Percentiles rank a stretch among this genome's conserved stretches.
These are phyloP conservation scores for Shargacucullia verbasci DNA, from an alignment of 2,888 invertebrate species.

Conservation along the genomic window DNA sequence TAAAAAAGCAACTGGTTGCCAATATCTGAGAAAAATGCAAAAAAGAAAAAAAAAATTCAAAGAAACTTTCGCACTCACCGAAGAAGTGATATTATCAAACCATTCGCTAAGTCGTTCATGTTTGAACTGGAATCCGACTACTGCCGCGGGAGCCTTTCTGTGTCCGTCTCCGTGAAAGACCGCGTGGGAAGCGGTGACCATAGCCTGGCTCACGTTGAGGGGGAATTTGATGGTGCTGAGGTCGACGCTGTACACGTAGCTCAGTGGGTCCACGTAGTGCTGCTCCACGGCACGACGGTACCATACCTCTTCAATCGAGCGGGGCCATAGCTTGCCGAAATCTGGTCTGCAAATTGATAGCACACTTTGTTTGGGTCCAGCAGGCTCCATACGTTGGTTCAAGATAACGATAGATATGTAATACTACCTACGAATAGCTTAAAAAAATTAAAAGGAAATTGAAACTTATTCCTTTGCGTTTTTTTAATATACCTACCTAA, in stretches of 20 bases:
- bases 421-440: no score
- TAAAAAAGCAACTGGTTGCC: no score
- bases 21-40: no score
- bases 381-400: not conserved
- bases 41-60: not conserved
- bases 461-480: no score
- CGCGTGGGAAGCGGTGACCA: conserved; percentile 96
- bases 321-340: conserved; percentile 93
- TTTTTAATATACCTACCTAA: no score
- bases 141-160: conserved; percentile 91
- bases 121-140: conserved; percentile 94
- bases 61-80: conserved; percentile 80
- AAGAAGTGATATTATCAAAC: conserved; percentile 94
- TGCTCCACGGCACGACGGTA: conserved; percentile 96
- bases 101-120: conserved; percentile 93
- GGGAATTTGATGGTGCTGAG: conserved; percentile 79
- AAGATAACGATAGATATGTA: no score
- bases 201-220: conserved; percentile 90
- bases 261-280: conserved; percentile 92
- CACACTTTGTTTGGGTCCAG: not conserved
- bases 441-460: no score
- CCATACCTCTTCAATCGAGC: conserved; percentile 96
- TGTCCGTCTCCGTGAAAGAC: conserved; percentile 91
- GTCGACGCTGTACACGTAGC: conserved; percentile 92
- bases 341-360: conserved; percentile 84